Conservation (phyloP, 2,113 vertebrate genomes). For the Theristicus caerulescens region DNA sequence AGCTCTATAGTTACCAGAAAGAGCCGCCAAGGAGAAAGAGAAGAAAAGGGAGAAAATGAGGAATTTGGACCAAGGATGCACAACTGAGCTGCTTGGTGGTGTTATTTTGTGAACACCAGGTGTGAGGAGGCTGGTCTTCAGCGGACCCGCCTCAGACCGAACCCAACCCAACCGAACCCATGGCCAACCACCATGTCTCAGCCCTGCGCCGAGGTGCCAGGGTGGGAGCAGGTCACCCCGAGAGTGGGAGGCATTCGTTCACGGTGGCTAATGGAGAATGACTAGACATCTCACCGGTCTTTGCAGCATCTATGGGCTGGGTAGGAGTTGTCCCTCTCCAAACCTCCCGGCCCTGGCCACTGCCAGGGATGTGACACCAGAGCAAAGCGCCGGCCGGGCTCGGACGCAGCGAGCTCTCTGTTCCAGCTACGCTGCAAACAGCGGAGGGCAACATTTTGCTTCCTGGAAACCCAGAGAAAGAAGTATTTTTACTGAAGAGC, state of each 20-base stretch:
- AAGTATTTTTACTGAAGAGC: constrained; percentile 38
- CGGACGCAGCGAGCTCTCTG: background rate
- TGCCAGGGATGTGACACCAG: rapidly evolving
- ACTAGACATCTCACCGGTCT: background rate
- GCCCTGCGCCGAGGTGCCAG: rapidly evolving
- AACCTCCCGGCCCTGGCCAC: background rate
- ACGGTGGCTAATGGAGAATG: background rate
- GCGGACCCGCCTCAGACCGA: background rate
- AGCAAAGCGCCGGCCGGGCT: rapidly evolving
- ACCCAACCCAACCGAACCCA: background rate
- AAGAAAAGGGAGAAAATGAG: background rate
- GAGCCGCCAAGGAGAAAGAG: background rate
- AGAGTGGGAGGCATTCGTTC: rapidly evolving
- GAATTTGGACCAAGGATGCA: background rate
- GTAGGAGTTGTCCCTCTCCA: background rate
- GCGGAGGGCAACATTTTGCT: constrained; percentile 67
- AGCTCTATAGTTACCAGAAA: background rate
- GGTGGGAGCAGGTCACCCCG: background rate
- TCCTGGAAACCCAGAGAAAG: constrained; percentile 57
- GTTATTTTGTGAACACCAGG: rapidly evolving
- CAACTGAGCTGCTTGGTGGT: background rate
- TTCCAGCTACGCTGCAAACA: constrained; percentile 29
- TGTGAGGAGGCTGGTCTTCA: background rate
- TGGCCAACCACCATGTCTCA: rapidly evolving
- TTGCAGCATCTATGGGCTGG: background rate